Percentiles rank a stretch among this genome's conserved stretches.
phyloP scores from a whole-genome alignment of 2,888 invertebrate species.

The Archaeoteleia sp. region DNA sequence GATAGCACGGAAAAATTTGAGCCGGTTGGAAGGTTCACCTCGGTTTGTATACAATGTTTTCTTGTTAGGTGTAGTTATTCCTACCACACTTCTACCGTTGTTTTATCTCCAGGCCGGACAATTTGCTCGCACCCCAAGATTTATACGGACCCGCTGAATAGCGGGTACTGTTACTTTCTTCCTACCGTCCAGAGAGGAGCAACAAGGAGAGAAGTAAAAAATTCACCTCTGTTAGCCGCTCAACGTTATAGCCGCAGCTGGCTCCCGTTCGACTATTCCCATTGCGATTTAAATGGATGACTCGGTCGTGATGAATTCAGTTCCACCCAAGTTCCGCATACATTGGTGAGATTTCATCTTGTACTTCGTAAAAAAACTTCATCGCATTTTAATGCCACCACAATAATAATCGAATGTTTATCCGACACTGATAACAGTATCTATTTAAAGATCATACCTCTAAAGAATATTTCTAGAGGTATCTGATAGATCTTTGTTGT shows the following conservation, averaged over 20 bases:
- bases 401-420: too few relatives aligned
- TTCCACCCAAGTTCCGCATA: too few relatives aligned
- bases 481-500: too few relatives aligned
- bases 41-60: slow-evolving; percentile 64
- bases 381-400: too few relatives aligned
- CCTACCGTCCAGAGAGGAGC: slow-evolving; percentile 54
- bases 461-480: too few relatives aligned
- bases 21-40: slow-evolving; percentile 34
- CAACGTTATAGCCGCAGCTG: slow-evolving; percentile 27
- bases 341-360: too few relatives aligned
- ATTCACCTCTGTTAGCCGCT: slow-evolving; percentile 38
- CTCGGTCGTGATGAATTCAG: too few relatives aligned
- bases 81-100: slow-evolving; percentile 52
- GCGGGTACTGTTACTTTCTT: slow-evolving; percentile 68
- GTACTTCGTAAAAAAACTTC: too few relatives aligned
- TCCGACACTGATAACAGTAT: too few relatives aligned
- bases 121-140: slow-evolving; percentile 70
- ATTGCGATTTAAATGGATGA: slow-evolving; percentile 26
- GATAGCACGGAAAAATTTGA: too few relatives aligned
- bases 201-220: slow-evolving; percentile 40
- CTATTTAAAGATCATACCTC: too few relatives aligned
- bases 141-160: slow-evolving; percentile 64
- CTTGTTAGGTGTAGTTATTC: slow-evolving; percentile 69
- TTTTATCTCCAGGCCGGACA: slow-evolving; percentile 64
- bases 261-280: slow-evolving; percentile 37